Base-by-base conservation (phyloP, 2,888 invertebrate genomes). In the Pyrrhia umbra region DNA sequence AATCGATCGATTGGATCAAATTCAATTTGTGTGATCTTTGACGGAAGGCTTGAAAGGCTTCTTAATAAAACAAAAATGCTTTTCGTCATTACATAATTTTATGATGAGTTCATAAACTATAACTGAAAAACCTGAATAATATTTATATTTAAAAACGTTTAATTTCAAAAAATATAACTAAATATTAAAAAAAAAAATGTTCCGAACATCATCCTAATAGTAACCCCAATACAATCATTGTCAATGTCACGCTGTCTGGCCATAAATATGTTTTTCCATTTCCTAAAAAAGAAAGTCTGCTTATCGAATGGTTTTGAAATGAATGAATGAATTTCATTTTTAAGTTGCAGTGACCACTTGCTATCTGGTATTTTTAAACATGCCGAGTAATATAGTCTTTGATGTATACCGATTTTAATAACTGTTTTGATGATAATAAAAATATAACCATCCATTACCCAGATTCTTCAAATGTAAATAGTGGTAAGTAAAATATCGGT, bases 271-370 rank as follows among this genome's bases (percentile, higher is more conserved):
- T 20, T 25, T 47, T 65, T 23, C 13, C n/a, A 64, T 30, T 30
- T 30, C 13, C 30, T n/a, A 51, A 34, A 55, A 51, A 21, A 56
- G 50, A 69, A 69, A 2, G 46, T 25, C 2, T 43, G 27, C 10
- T 43, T 50, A 74, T n/a, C 46, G 75, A 68, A 68, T 78, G 79
- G 4, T 40, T 42, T 56, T 25, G 15, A 34, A 63, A 47, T 45
- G 72, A 76, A 54, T 40, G 71, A 72, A 77, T 47, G 77, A 58
- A 21, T 13, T 52, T 6, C 0, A 20, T 30, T 57, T 63, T 52
- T 3, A 56, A 30, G 71, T 63, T 50, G 20, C 37, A 57, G 71
- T 54, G 3, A 56, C 13, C 27, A 9, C 10, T 57, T 9, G 40
- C 0, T 25, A 59, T 2, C 10, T 45, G 49, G 10, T 16, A 49